These are phyloP conservation scores for Acanthosoma haemorrhoidale DNA, from an alignment of 2,888 invertebrate genomes.

Conservation along the genomic window DNA sequence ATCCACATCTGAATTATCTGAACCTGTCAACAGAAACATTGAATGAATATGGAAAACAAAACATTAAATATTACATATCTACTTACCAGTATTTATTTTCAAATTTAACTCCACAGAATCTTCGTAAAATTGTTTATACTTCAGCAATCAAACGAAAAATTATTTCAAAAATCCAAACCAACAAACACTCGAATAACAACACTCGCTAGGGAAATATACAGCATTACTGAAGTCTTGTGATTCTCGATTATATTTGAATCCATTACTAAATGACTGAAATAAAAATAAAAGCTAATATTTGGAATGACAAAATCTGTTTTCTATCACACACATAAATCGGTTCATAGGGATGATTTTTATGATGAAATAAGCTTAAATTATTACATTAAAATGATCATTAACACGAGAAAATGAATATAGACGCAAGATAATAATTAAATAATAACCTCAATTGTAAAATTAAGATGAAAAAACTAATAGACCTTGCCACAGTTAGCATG, in stretches of 20 bases:
- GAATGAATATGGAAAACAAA: background rate
- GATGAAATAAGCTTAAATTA: no score
- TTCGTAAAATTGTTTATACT: background rate
- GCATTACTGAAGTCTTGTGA: background rate
- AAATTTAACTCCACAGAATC: background rate
- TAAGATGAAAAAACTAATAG: background rate
- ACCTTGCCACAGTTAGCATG: conserved; percentile 25
- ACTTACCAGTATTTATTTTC: conserved; percentile 20
- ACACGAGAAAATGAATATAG: no score
- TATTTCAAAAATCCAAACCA: background rate
- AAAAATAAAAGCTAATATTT: background rate
- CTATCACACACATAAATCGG: no score
- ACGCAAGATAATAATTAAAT: no score
- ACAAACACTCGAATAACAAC: background rate
- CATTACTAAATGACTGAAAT: background rate
- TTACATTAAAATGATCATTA: no score
- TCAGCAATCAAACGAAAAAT: background rate
- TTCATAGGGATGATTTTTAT: no score
- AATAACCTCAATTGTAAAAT: no score
- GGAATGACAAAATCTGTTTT: no score
- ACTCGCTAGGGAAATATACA: background rate
- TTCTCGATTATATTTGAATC: background rate
- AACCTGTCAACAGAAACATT: conserved; percentile 24
- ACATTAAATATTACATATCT: conserved; percentile 1
- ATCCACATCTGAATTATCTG: conserved; percentile 29